Evolutionary conservation across 2,888 invertebrate genomes (phyloP), one percentile per base, ranked within the genome.

Genomic region (Xanthia icteritia): DNA sequence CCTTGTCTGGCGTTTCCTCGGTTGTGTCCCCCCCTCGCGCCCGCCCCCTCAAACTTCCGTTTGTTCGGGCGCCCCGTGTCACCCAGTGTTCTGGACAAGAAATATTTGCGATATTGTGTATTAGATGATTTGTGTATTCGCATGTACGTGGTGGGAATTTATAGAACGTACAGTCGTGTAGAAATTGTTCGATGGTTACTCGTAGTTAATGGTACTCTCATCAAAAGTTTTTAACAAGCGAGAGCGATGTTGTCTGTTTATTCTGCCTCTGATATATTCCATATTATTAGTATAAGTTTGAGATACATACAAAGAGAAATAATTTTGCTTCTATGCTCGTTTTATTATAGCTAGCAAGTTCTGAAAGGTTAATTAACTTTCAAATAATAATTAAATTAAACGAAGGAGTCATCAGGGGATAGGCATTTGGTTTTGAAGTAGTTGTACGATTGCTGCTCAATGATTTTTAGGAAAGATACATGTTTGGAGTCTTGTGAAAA

Each of bases 101-200:
- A 95, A 95, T 96, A 96, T 96, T 96, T 95, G 94, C 93, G 94
- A 95, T 95, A 95, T 95, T 95, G 93, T 95, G 93, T 95, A 94
- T 94, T 94, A 94, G 94, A 95, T 95, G 95, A 96, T 95, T 95
- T 96, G 94, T 96, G 94, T 94, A 92, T 93, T 93, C 91, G 93
- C 91, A 92, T 93, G 92, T 94, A 92, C 92, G 92, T 92, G 92
- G 91, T 90, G 84, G 81, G 92, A 94, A 94, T 94, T 94, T 94
- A 92, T 94, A 87, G 90, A 87, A 92, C 90, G 90, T 90, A 89
- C 88, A 86, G 88, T 88, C 79, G 84, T 77, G 87, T 89, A 87
- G 88, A 86, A 88, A 90, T 88, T 82, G 90, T 78, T 86, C 74
- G 80, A 84, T 83, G 77, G 77, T 86, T 84, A 86, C 76, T 88